phyloP scores from a whole-genome alignment of 2,888 invertebrate genomes.

The Germaria angustata region DNA sequence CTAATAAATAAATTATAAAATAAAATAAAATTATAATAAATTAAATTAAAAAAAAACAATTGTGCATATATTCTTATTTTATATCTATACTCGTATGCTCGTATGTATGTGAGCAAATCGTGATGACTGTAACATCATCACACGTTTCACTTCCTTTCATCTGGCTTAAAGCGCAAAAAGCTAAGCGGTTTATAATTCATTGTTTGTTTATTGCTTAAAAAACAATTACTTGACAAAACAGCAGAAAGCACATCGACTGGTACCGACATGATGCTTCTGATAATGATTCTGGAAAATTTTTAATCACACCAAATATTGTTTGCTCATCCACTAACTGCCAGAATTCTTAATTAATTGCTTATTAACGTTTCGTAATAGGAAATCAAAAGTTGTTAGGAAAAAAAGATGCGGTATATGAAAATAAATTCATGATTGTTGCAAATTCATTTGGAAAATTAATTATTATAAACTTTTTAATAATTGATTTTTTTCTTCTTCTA shows the following conservation, averaged over 20 bases:
- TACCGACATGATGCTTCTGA: not conserved
- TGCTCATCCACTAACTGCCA: slow-evolving; percentile 30
- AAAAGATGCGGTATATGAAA: not conserved
- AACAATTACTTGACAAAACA: not conserved
- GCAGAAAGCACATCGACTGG: slow-evolving; percentile 5
- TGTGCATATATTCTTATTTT: too few relatives aligned
- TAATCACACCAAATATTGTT: slow-evolving; percentile 2
- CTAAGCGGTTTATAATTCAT: slow-evolving; percentile 20
- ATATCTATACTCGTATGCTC: too few relatives aligned
- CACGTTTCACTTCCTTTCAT: slow-evolving; percentile 6
- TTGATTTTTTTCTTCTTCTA: too few relatives aligned
- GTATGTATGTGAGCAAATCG: too few relatives aligned
- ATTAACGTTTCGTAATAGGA: slow-evolving; percentile 67
- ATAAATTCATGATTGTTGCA: not conserved
- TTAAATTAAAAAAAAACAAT: too few relatives aligned
- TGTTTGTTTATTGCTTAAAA: slow-evolving; percentile 18
- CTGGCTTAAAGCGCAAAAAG: slow-evolving; percentile 9
- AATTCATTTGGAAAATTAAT: slow-evolving; percentile 8
- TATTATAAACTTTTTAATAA: too few relatives aligned
- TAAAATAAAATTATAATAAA: too few relatives aligned
- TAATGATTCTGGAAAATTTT: slow-evolving; percentile 9
- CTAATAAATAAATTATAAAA: too few relatives aligned
- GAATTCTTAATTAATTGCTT: slow-evolving; percentile 64
- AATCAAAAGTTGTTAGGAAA: not conserved
- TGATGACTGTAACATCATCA: not conserved